phyloP scores from a whole-genome alignment of 2,797 vertebrate genomes.

The Sebastes oblongus region DNA sequence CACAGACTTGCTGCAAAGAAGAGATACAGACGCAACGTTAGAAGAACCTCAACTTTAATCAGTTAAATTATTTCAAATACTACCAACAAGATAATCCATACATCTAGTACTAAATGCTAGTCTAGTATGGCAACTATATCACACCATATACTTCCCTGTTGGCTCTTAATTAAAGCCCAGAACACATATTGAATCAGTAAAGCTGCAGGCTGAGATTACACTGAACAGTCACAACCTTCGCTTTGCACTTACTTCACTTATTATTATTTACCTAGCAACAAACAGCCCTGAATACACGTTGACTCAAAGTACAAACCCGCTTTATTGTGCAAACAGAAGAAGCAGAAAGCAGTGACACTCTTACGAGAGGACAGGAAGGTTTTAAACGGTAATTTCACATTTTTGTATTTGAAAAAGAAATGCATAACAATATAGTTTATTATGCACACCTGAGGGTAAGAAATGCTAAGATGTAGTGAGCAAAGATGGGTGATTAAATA shows the following conservation, averaged over 20 bases:
- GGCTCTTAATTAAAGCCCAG: slow-evolving; percentile 9
- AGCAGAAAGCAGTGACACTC: not conserved
- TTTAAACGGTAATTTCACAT: fast-evolving
- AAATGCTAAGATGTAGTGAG: no score
- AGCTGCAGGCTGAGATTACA: not conserved
- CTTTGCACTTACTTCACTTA: slow-evolving; percentile 13
- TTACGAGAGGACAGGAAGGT: not conserved
- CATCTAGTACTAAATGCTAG: not conserved
- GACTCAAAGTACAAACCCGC: not conserved
- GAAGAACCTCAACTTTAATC: fast-evolving
- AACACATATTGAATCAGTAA: slow-evolving; percentile 24
- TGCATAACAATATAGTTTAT: no score
- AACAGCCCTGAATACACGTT: not conserved
- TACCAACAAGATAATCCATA: not conserved
- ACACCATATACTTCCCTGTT: not conserved
- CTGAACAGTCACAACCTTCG: not conserved
- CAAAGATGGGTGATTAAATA: not conserved
- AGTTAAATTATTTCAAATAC: not conserved
- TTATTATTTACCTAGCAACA: slow-evolving; percentile 10
- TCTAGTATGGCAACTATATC: no score
- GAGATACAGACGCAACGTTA: not conserved
- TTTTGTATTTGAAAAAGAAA: no score
- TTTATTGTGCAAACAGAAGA: slow-evolving; percentile 11
- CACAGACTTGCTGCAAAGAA: slow-evolving; percentile 85
- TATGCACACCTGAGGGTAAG: not conserved